These are phyloP conservation scores for Nemotelus pantherinus DNA, from an alignment of 2,888 invertebrate genomes.

Conservation along the genomic window DNA sequence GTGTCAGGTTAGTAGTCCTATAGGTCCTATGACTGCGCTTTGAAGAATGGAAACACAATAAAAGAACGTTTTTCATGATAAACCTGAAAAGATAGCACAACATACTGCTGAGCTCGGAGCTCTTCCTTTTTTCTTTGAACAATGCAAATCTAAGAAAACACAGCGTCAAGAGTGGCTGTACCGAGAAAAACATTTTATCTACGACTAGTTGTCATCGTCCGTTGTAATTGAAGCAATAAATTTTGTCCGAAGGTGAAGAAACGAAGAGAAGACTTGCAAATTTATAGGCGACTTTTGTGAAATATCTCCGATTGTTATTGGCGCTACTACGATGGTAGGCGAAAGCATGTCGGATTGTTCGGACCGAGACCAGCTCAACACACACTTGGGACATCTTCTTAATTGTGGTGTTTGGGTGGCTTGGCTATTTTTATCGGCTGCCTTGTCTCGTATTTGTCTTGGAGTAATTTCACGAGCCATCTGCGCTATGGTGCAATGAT, in stretches of 20 bases:
- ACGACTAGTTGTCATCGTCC: constrained; percentile 30
- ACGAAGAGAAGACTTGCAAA: constrained; percentile 26
- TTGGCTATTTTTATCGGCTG: not conserved
- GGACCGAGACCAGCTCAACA: constrained; percentile 13
- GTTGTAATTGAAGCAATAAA: constrained; percentile 42
- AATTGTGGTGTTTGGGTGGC: constrained; percentile 14
- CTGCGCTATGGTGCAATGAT: constrained; percentile 10
- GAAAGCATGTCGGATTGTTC: not conserved
- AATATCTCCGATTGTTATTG: constrained; percentile 15
- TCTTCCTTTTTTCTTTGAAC: not conserved
- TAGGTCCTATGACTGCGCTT: too few species aligned
- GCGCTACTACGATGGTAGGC: not conserved
- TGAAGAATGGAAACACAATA: too few species aligned
- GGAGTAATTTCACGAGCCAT: constrained; percentile 9
- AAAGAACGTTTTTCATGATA: too few species aligned
- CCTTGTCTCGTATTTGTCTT: constrained; percentile 3
- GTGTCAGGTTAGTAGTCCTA: too few species aligned
- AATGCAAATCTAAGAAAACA: not conserved
- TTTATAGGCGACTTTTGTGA: constrained; percentile 22
- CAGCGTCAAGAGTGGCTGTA: not conserved
- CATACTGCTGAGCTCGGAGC: too few species aligned
- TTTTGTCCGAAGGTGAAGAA: constrained; percentile 33
- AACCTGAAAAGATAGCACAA: too few species aligned
- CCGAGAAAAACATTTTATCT: not conserved
- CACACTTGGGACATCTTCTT: constrained; percentile 1